These are phyloP conservation scores for Mallotus villosus DNA, from an alignment of 2,797 vertebrate genomes.

Conservation along the genomic window DNA sequence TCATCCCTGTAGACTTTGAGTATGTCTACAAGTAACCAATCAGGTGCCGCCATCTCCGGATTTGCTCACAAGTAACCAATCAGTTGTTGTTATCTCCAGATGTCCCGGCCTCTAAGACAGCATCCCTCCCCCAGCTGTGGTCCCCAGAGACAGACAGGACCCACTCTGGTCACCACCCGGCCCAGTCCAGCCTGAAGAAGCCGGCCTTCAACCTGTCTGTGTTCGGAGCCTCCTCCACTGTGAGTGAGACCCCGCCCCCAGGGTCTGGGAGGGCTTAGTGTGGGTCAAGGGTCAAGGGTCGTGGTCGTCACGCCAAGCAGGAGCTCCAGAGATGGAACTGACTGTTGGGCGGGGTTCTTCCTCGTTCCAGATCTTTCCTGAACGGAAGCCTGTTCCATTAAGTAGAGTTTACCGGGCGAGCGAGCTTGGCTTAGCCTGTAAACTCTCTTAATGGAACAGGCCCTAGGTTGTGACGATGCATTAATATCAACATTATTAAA, in stretches of 20 bases:
- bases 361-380: background rate
- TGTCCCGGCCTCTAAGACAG: constrained; percentile 87
- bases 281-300: too few relatives aligned
- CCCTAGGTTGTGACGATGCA: background rate
- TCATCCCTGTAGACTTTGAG: too few relatives aligned
- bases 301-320: too few relatives aligned
- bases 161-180: constrained; percentile 80
- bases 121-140: constrained; percentile 87
- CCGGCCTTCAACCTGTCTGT: constrained; percentile 95
- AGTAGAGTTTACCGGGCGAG: background rate
- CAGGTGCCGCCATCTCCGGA: too few relatives aligned
- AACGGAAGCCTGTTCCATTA: too few relatives aligned
- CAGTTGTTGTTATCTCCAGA: constrained; percentile 72
- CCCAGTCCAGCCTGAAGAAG: constrained; percentile 86
- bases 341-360: too few relatives aligned
- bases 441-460: background rate
- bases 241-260: constrained; percentile 54
- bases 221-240: constrained; percentile 82
- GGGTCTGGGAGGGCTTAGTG: too few relatives aligned
- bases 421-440: background rate
- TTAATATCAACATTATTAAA: too few relatives aligned
- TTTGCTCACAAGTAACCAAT: background rate
- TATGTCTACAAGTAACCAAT: too few relatives aligned
- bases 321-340: too few relatives aligned
- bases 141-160: constrained; percentile 88